phyloP scores from a whole-genome alignment of 2,113 vertebrate genomes.

The Odocoileus hemionus region DNA sequence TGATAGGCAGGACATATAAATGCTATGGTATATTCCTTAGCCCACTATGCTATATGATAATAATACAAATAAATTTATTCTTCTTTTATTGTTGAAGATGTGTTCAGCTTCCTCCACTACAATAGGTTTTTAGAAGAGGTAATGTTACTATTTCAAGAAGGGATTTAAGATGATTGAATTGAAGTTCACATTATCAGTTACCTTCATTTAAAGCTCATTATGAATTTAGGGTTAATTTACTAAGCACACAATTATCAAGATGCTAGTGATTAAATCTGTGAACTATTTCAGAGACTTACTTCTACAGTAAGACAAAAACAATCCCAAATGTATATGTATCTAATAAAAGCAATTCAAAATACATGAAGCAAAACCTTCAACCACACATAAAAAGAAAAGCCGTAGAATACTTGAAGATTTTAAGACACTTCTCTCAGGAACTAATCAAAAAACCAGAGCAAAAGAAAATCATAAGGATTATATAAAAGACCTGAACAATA shows the following conservation, averaged over 20 bases:
- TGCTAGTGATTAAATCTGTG: not conserved
- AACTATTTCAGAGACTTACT: slow-evolving; percentile 5
- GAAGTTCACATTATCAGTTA: not conserved
- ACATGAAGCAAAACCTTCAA: not conserved
- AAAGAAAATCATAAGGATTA: not conserved
- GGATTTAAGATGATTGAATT: not conserved
- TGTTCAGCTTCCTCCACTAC: not conserved
- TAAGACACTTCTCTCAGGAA: not conserved
- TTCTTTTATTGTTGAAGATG: not conserved
- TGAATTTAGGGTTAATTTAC: slow-evolving; percentile 8
- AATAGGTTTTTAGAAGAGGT: slow-evolving; percentile 3
- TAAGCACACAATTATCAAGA: not conserved
- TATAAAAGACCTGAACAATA: not conserved
- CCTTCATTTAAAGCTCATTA: not conserved
- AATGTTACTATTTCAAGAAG: not conserved
- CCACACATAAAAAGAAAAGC: not conserved
- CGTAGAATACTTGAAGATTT: not conserved
- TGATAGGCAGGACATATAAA: not conserved
- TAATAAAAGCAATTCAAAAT: slow-evolving; percentile 11
- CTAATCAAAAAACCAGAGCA: not conserved
- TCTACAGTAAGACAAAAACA: not conserved
- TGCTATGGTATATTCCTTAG: not conserved
- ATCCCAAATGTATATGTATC: not conserved
- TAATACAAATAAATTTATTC: not conserved
- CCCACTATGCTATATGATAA: not conserved